Conservation (phyloP, 1,140 invertebrate species). For the Lethocerus indicus region DNA sequence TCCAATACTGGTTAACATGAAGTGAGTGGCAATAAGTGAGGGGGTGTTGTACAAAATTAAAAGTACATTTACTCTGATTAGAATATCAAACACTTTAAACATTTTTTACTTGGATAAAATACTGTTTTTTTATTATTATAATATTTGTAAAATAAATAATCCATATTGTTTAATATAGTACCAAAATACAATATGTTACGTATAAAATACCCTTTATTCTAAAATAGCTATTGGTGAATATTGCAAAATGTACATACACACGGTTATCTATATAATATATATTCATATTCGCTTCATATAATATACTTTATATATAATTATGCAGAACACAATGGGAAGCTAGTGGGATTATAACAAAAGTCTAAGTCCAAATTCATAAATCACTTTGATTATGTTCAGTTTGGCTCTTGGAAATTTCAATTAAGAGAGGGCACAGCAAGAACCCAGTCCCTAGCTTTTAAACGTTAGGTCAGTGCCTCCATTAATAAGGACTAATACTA, state of each 20-base stretch:
- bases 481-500: neutral
- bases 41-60: slow-evolving; percentile 14
- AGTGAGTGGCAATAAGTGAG: slow-evolving; percentile 13
- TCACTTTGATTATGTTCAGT: slow-evolving; percentile 16
- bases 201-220: slow-evolving; percentile 19
- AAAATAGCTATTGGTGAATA: slow-evolving; percentile 18
- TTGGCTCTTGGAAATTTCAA: too few species aligned
- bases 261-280: slow-evolving; percentile 9
- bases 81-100: slow-evolving; percentile 14
- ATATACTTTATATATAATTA: slow-evolving; percentile 8
- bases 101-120: slow-evolving; percentile 15
- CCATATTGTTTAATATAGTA: slow-evolving; percentile 17
- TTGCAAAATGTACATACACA: slow-evolving; percentile 15
- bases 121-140: slow-evolving; percentile 11
- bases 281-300: neutral
- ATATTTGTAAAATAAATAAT: slow-evolving; percentile 16
- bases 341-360: slow-evolving; percentile 10
- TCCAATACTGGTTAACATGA: slow-evolving; percentile 15
- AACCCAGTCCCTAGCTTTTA: too few species aligned
- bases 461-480: too few species aligned
- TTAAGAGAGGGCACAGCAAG: too few species aligned
- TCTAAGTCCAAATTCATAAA: slow-evolving; percentile 9
- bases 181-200: slow-evolving; percentile 19
- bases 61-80: slow-evolving; percentile 13
- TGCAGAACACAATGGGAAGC: slow-evolving; percentile 16